Conservation (phyloP, 2,888 invertebrate genomes). For the Agrilus mali region DNA sequence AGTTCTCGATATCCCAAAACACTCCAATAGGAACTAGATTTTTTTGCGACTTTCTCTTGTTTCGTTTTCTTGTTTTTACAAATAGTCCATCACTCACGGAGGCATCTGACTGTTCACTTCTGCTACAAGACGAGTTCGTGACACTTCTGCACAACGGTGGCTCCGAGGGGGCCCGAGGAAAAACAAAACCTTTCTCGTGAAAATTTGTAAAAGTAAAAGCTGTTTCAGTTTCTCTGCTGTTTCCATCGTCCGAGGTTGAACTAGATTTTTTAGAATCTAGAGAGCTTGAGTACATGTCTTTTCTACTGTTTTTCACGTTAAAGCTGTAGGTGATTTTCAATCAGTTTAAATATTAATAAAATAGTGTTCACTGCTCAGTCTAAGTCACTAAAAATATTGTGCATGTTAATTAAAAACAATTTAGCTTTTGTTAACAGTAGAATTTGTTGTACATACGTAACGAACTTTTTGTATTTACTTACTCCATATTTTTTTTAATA, state of each 20-base stretch:
- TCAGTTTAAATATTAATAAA: too few species aligned
- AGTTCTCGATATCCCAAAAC: conserved; percentile 92
- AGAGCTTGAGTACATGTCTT: conserved; percentile 6
- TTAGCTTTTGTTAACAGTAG: too few species aligned
- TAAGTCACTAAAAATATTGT: too few species aligned
- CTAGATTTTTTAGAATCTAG: conserved; percentile 9
- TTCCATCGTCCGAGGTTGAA: conserved; percentile 9
- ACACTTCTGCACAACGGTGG: conserved; percentile 22
- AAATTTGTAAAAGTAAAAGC: neutral
- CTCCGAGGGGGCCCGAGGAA: conserved; percentile 16
- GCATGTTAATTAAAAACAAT: too few species aligned
- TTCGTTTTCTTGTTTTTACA: conserved; percentile 10
- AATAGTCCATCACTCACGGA: conserved; percentile 17
- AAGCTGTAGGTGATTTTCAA: too few species aligned
- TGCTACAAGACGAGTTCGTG: conserved; percentile 22
- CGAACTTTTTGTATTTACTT: too few species aligned
- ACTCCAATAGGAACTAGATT: conserved; percentile 62
- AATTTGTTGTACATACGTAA: too few species aligned
- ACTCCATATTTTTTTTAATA: too few species aligned
- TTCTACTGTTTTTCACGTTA: conserved; percentile 1
- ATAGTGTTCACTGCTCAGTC: too few species aligned
- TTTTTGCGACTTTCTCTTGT: conserved; percentile 18
- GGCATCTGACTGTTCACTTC: conserved; percentile 22
- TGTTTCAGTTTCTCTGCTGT: conserved; percentile 3
- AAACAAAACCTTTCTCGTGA: conserved; percentile 6